Evolutionary conservation across 1,140 invertebrate genomes (phyloP).

Genomic region (Penaeus vannamei): DNA sequence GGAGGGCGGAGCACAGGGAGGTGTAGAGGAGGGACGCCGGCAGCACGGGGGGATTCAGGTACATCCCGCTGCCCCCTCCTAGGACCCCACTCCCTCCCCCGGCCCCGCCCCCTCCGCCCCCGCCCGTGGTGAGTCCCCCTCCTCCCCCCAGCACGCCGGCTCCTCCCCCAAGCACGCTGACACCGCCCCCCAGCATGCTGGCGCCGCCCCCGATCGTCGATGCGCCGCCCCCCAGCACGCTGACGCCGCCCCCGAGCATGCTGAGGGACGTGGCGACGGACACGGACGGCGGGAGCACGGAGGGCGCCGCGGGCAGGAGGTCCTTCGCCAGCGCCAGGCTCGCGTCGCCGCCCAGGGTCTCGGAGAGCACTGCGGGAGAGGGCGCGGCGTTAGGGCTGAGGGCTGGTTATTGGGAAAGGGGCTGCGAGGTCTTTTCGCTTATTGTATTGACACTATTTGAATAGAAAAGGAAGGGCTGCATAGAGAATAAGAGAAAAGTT

Average conservation of each 20-base stretch:
- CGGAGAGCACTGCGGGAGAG: slow-evolving; percentile 34
- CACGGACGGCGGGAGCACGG: slow-evolving; percentile 4
- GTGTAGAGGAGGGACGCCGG: slow-evolving; percentile 52
- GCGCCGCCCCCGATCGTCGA: not conserved
- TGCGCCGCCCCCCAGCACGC: not conserved
- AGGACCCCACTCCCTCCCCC: not conserved
- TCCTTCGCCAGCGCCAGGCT: slow-evolving; percentile 40
- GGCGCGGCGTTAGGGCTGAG: not conserved
- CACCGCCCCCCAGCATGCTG: slow-evolving; percentile 6
- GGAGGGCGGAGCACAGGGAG: slow-evolving; percentile 45
- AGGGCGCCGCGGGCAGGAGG: not conserved
- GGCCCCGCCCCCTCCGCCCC: not conserved
- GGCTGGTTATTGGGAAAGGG: not conserved
- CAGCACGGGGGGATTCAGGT: slow-evolving; percentile 41
- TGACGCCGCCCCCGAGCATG: slow-evolving; percentile 40
- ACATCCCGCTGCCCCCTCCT: slow-evolving; percentile 19
- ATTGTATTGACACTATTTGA: too few species aligned
- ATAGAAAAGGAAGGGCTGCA: too few species aligned
- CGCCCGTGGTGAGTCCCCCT: not conserved
- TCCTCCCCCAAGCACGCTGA: slow-evolving; percentile 23
- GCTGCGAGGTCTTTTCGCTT: too few species aligned
- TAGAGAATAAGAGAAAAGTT: too few species aligned
- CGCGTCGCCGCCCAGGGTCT: slow-evolving; percentile 3
- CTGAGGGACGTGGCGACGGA: slow-evolving; percentile 49
- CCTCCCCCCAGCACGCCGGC: not conserved